Conservation (phyloP, 1,140 invertebrate species). For the Drosophila auraria region DNA sequence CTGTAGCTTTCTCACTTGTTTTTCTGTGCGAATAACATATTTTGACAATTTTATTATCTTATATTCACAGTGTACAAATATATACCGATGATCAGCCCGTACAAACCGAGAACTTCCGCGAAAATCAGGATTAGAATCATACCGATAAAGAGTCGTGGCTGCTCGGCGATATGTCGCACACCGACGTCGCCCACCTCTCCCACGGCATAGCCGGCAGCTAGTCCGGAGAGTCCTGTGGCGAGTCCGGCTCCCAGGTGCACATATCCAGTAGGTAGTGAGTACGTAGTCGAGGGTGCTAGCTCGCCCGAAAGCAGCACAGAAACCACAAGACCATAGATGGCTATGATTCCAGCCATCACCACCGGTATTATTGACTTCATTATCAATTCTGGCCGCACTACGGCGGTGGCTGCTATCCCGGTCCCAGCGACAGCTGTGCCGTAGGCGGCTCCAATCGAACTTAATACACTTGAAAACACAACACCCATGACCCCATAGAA, state of each 20-base stretch:
- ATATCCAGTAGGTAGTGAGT: slow-evolving; percentile 91
- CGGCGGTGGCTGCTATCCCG: slow-evolving; percentile 64
- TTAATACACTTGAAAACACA: slow-evolving; percentile 97
- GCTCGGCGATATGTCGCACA: slow-evolving; percentile 96
- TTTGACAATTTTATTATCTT: slow-evolving; percentile 4
- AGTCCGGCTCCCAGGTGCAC: slow-evolving; percentile 95
- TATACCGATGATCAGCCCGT: slow-evolving; percentile 97
- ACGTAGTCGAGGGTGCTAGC: slow-evolving; percentile 79
- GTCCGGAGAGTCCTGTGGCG: slow-evolving; percentile 94
- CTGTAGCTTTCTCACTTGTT: too few species aligned
- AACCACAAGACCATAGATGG: slow-evolving; percentile 96
- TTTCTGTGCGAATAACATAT: background rate
- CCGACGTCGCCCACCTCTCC: slow-evolving; percentile 96
- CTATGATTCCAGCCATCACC: slow-evolving; percentile 70
- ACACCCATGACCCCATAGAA: slow-evolving; percentile 99
- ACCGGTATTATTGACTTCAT: slow-evolving; percentile 77
- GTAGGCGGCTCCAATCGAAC: slow-evolving; percentile 64
- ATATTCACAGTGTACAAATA: slow-evolving; percentile 91
- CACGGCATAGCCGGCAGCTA: slow-evolving; percentile 96
- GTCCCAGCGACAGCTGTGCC: slow-evolving; percentile 67
- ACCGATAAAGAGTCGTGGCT: slow-evolving; percentile 96
- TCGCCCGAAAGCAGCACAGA: slow-evolving; percentile 94
- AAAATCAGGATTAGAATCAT: slow-evolving; percentile 99
- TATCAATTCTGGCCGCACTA: slow-evolving; percentile 72
- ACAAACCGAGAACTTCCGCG: slow-evolving; percentile 97